These are phyloP conservation scores for Neelides sp. DNA, from an alignment of 1,140 invertebrate genomes.

Conservation along the genomic window DNA sequence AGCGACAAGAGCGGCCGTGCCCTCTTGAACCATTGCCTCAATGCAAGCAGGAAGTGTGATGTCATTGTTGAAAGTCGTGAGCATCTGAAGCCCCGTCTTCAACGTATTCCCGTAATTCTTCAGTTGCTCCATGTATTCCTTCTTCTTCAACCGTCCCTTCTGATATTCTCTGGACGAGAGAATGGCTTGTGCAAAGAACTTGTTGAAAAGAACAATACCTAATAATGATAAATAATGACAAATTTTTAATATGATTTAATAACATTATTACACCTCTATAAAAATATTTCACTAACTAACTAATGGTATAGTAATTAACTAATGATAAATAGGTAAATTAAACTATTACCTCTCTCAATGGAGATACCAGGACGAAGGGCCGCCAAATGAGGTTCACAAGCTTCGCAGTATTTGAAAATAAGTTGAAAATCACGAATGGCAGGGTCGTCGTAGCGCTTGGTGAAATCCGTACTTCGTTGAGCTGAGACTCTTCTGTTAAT, in stretches of 20 bases:
- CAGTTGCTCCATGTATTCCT: constrained; percentile 18
- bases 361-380: constrained; percentile 20
- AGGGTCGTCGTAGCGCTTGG: background rate
- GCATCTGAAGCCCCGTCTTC: constrained; percentile 12
- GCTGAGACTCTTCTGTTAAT: constrained; percentile 5
- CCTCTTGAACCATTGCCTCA: constrained; percentile 14
- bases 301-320: background rate
- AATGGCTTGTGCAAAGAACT: constrained; percentile 12
- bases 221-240: background rate
- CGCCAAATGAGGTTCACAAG: constrained; percentile 15
- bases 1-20: constrained; percentile 15
- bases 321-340: background rate
- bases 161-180: constrained; percentile 7
- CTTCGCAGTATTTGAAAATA: constrained; percentile 16
- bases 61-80: constrained; percentile 18
- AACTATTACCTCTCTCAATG: constrained; percentile 21
- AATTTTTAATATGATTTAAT: background rate
- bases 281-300: background rate
- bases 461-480: constrained; percentile 3
- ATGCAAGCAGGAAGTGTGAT: constrained; percentile 4
- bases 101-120: constrained; percentile 14
- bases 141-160: background rate
- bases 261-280: background rate
- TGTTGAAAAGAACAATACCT: constrained; percentile 18
- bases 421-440: constrained; percentile 15